Conservation (phyloP, 2,888 invertebrate genomes). For the Dorcus parallelipipedus region DNA sequence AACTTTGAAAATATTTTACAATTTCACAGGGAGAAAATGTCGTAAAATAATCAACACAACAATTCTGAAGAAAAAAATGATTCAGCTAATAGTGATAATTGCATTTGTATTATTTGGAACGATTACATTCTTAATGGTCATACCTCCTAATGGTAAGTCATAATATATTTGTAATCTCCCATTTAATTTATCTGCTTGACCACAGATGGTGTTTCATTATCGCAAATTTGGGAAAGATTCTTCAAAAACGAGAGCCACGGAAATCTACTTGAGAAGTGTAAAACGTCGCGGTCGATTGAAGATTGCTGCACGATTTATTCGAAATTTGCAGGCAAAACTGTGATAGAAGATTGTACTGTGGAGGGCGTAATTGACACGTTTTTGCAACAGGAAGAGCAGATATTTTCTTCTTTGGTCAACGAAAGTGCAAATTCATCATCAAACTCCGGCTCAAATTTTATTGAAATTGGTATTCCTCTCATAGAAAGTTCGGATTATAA, state of each 20-base stretch:
- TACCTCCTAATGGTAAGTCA: conserved; percentile 5
- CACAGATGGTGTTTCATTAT: too few relatives aligned
- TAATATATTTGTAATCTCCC: too few relatives aligned
- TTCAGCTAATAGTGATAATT: conserved; percentile 2
- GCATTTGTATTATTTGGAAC: neutral
- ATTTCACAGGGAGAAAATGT: neutral
- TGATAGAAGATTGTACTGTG: conserved; percentile 25
- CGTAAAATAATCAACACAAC: neutral
- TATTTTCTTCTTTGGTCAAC: neutral
- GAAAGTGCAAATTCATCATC: neutral
- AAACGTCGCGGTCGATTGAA: neutral
- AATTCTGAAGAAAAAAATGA: neutral
- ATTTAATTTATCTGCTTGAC: too few relatives aligned
- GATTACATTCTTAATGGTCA: neutral
- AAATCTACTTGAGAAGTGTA: conserved; percentile 2
- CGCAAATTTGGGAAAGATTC: too few relatives aligned
- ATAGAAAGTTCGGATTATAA: neutral
- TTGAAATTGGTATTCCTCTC: neutral
- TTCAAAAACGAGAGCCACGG: neutral
- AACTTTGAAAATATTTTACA: neutral
- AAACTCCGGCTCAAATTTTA: neutral
- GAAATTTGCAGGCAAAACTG: neutral
- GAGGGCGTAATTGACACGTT: conserved; percentile 24
- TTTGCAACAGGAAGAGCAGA: neutral
- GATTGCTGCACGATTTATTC: conserved; percentile 1